Base-by-base conservation (phyloP, 1,140 invertebrate species). In the Hyles vespertilio region DNA sequence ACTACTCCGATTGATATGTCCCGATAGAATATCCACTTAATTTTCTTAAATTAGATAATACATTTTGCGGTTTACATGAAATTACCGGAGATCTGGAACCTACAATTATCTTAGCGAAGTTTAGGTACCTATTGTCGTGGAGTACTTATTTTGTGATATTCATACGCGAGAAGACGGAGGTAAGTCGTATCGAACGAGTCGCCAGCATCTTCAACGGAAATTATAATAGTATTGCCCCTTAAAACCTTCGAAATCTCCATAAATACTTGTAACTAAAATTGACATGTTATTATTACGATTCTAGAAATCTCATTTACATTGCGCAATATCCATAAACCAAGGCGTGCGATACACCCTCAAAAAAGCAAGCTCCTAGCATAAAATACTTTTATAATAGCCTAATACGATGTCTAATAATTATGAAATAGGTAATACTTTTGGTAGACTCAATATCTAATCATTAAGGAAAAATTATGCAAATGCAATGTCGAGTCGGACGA, bases 1-100 rank as follows among this genome's bases (percentile, higher is more conserved):
- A 73, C 77, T 82, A 80, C 71, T 70, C 72, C 72, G 63, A 82
- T 78, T 86, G 81, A 86, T 88, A 84, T 86, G 79, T 88, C 79
- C 76, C 70, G 68, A 88, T 57, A 77, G 61, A 74, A 70, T 71
- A 72, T 82, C 69, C 66, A 68, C 68, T 68, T 53, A 79, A 81
- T 81, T 85, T 86, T 79, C 77, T 78, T 87, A 83, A 53, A 72
- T 82, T 77, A 84, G 70, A 76, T 77, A 79, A 80, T 81, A 79
- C 74, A 75, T 66, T 77, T 79, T 75, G 79, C 69, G 70, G 74
- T 83, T 76, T 74, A 74, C 73, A 74, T 69, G 72, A 71, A 75
- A 77, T 72, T 70, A 79, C 69, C 70, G 66, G 84, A 87, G 84
- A 87, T 85, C 82, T 81, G 72, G 74, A 10, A 54, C 68, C 75